Base-by-base conservation (phyloP, 2,888 invertebrate species). In the Cetonia aurata region DNA sequence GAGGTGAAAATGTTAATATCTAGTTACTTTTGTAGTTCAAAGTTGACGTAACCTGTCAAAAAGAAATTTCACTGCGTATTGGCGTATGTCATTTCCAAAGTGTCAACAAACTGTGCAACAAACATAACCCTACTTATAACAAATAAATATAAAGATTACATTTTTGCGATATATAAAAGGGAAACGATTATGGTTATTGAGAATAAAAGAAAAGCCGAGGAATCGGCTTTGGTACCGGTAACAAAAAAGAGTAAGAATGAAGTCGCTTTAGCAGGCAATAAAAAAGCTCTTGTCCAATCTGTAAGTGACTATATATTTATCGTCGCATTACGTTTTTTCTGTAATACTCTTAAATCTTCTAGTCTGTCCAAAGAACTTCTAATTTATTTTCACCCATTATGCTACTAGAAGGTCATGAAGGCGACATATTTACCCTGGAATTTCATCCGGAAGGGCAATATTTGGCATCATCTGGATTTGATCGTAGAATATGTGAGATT, bases 391-490 rank as follows among this genome's bases (percentile, higher is more conserved):
- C 97, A 0, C 98, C 98, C 0, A 98, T 98, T 69, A 98, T 99
- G 97, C 86, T 96, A 46, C 85, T 99, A 65, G 95, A 96, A 80
- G 99, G 98, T 0, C 99, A 99, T 82, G 95, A 96, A 82, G 98
- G 98, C 9, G 99, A 99, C 84, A 93, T 99, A 77, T 98, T 96
- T 82, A 89, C 93, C 1, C 88, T 93, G 6, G 94, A 95, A 84
- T 99, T 99, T 84, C 97, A 98, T 82, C 98, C 98, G 0, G 98
- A 99, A 81, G 99, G 99, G 3, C 93, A 95, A 79, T 92, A 96
- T 81, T 85, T 99, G 46, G 96, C 96, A 1, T 96, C 98, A 0
- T 93, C 94, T 8, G 99, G 99, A 6, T 97, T 96, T 83, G 99
- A 99, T 81, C 87, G 98, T 80, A 93, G 95, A 85, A 96, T 99